These are phyloP conservation scores for Neomorphus geoffroyi DNA, from an alignment of 2,797 vertebrate species.

Conservation along the genomic window DNA sequence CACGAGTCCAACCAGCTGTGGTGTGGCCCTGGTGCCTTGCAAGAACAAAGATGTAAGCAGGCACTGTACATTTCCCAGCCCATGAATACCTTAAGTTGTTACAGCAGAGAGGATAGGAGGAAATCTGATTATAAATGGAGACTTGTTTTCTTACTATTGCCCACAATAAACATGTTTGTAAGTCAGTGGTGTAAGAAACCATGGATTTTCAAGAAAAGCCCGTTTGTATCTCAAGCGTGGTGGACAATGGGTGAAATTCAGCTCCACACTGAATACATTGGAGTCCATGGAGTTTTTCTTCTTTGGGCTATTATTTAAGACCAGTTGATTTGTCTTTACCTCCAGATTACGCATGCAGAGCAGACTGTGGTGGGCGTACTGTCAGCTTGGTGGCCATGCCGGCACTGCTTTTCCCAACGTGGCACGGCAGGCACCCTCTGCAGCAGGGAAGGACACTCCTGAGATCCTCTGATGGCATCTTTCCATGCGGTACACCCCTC, in stretches of 20 bases:
- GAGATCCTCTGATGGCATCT: accelerated
- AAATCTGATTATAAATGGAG: slow-evolving; percentile 31
- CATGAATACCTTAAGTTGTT: slow-evolving; percentile 57
- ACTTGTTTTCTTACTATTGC: slow-evolving; percentile 60
- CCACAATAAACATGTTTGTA: slow-evolving; percentile 66
- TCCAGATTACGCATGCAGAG: not conserved
- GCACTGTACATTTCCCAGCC: not conserved
- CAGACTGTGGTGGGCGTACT: not conserved
- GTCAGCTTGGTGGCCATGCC: not conserved
- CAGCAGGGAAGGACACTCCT: not conserved
- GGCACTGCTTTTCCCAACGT: not conserved
- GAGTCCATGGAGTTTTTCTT: not conserved
- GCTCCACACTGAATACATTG: not conserved
- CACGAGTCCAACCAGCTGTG: slow-evolving; percentile 28
- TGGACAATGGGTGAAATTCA: slow-evolving; percentile 55
- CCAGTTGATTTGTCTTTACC: not conserved
- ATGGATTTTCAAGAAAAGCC: slow-evolving; percentile 31
- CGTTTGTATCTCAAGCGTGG: slow-evolving; percentile 1
- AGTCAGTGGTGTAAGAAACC: slow-evolving; percentile 50
- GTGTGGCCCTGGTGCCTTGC: not conserved
- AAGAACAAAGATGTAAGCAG: slow-evolving; percentile 26
- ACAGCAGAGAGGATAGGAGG: not conserved
- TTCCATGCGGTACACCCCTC: accelerated
- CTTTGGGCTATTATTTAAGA: not conserved
- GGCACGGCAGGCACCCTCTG: not conserved